Percentiles rank a stretch among this genome's conserved stretches.
Evolutionary conservation across 2,797 vertebrate species (phyloP).

Genomic region (Varecia variegata): DNA sequence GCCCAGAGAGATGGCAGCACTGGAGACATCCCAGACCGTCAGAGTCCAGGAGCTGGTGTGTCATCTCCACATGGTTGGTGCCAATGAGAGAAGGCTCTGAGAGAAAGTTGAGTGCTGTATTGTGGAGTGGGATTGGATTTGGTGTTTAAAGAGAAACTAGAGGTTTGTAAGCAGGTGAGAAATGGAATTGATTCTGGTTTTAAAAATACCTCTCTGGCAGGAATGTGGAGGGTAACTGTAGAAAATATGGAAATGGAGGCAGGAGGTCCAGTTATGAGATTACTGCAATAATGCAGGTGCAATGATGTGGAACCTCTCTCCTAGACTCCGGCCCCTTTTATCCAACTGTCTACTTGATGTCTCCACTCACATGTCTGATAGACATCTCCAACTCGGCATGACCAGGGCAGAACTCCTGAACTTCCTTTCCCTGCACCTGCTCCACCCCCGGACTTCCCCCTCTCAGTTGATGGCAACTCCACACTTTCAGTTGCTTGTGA

Average conservation of each 20-base stretch:
- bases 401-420: neutral
- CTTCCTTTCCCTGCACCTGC: neutral
- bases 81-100: neutral
- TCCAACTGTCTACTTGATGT: neutral
- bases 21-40: neutral
- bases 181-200: neutral
- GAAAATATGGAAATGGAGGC: neutral
- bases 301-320: neutral
- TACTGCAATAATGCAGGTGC: neutral
- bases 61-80: neutral
- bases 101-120: neutral
- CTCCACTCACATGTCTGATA: neutral
- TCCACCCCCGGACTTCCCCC: fast-evolving
- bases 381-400: neutral
- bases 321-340: neutral
- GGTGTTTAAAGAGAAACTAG: neutral
- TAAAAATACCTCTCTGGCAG: neutral
- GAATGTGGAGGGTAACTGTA: neutral
- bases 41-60: neutral
- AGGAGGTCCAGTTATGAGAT: neutral
- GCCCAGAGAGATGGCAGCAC: neutral
- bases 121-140: neutral
- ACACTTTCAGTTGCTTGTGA: neutral
- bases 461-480: neutral
- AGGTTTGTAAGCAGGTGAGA: neutral